Evolutionary conservation across 2,888 invertebrate genomes (phyloP).

Genomic region (Archaeoteleia sp.): DNA sequence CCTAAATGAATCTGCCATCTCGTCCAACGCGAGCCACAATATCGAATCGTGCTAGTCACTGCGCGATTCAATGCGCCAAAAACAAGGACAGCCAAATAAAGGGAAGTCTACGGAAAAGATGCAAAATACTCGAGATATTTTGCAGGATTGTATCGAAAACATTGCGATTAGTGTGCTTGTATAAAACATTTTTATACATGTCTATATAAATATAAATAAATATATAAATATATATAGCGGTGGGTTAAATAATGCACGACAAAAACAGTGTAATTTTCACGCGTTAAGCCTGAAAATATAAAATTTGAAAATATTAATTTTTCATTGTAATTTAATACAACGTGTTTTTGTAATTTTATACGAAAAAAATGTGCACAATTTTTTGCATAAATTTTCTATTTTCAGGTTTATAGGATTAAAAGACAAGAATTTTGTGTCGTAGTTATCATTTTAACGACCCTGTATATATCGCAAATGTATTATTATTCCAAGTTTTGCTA

Average conservation of each 20-base stretch:
- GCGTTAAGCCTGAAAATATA: slow-evolving; percentile 25
- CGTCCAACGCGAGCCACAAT: slow-evolving; percentile 5
- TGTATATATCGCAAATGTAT: slow-evolving; percentile 48
- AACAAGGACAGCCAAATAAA: slow-evolving; percentile 31
- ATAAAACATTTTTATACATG: slow-evolving; percentile 52
- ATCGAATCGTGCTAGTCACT: slow-evolving; percentile 47
- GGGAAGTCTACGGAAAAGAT: slow-evolving; percentile 14
- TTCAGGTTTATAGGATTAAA: slow-evolving; percentile 1
- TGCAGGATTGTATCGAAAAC: slow-evolving; percentile 43
- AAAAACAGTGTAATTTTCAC: no score
- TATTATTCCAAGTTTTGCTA: slow-evolving; percentile 37
- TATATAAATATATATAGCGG: slow-evolving; percentile 44
- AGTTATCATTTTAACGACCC: slow-evolving; percentile 28
- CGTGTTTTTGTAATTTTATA: slow-evolving; percentile 35
- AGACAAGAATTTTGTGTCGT: slow-evolving; percentile 24
- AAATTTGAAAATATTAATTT: slow-evolving; percentile 25
- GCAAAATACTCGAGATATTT: slow-evolving; percentile 43
- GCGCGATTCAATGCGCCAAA: slow-evolving; percentile 35
- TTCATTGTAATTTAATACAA: slow-evolving; percentile 18
- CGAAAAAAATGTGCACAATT: background rate
- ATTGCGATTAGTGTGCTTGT: slow-evolving; percentile 52
- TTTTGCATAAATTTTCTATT: slow-evolving; percentile 36
- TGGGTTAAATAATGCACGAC: slow-evolving; percentile 22
- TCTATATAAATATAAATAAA: no score
- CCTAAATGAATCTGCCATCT: slow-evolving; percentile 13